phyloP scores from a whole-genome alignment of 53 echinoderm and acorn worm species.

The Mesocentrotus franciscanus region DNA sequence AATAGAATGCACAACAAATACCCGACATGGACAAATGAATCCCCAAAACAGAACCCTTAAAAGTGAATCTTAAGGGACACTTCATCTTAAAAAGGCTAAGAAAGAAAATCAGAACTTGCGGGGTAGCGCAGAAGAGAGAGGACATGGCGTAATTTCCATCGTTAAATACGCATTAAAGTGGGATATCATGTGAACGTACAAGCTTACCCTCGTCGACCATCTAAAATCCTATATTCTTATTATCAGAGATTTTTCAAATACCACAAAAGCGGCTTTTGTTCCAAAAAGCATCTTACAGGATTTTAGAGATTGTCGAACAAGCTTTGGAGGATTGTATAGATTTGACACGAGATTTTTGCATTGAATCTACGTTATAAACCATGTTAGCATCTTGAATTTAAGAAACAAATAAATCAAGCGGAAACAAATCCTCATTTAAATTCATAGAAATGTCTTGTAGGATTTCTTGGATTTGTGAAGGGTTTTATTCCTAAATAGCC shows the following conservation, averaged over 20 bases:
- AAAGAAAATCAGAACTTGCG: not conserved
- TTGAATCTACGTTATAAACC: not conserved
- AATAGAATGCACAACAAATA: conserved; percentile 20
- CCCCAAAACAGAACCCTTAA: not conserved
- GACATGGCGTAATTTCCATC: not conserved
- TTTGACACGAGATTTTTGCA: not conserved
- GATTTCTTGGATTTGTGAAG: not conserved
- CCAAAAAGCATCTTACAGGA: not conserved
- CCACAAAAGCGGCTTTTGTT: conserved; percentile 5
- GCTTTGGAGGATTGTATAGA: conserved; percentile 21
- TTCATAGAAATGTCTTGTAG: not conserved
- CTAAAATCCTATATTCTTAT: conserved; percentile 26
- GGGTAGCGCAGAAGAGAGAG: not conserved
- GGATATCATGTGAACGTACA: not conserved
- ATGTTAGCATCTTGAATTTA: not conserved
- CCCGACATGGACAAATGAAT: conserved; percentile 21
- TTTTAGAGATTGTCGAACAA: conserved; percentile 2
- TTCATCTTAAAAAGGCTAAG: not conserved
- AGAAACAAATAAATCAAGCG: conserved; percentile 11
- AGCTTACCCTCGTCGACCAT: not conserved
- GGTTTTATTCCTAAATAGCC: not conserved
- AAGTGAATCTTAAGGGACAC: conserved; percentile 1
- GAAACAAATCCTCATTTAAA: not conserved
- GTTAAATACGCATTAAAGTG: not conserved
- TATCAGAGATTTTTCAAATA: conserved; percentile 14